Evolutionary conservation across 2,113 vertebrate species (phyloP).

Genomic region (Takifugu bimaculatus): DNA sequence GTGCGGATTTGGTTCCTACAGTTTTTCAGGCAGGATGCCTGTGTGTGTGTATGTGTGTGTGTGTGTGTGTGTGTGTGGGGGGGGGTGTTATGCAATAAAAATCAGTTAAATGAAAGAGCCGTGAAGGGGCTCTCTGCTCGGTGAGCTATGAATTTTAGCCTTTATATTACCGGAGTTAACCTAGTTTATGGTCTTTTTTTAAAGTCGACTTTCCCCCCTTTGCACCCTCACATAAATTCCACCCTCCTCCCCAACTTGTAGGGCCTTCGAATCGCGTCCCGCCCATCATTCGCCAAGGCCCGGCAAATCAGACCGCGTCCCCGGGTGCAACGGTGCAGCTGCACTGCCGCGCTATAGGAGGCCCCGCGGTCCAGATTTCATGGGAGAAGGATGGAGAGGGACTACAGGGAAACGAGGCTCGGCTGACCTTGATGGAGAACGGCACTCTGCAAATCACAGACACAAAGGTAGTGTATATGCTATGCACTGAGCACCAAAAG

Average conservation of each 20-base stretch:
- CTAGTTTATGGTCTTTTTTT: constrained; percentile 13
- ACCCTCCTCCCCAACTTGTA: constrained; percentile 46
- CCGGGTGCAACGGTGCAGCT: constrained; percentile 72
- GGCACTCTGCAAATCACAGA: constrained; percentile 83
- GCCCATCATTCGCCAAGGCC: constrained; percentile 79
- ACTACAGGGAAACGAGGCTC: constrained; percentile 74
- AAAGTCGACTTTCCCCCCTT: constrained; percentile 22
- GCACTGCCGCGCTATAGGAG: constrained; percentile 78
- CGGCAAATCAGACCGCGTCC: constrained; percentile 81
- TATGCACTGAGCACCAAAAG: no score
- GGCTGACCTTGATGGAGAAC: constrained; percentile 82
- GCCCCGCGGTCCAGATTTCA: constrained; percentile 74
- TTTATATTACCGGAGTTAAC: constrained; percentile 34
- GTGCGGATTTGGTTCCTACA: constrained; percentile 67
- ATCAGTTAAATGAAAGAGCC: constrained; percentile 10
- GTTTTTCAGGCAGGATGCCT: background rate
- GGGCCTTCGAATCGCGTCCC: constrained; percentile 74
- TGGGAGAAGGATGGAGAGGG: constrained; percentile 87
- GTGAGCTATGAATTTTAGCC: constrained; percentile 35
- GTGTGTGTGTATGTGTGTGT: background rate
- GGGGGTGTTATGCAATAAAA: constrained; percentile 30
- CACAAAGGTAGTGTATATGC: constrained; percentile 67
- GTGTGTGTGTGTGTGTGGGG: background rate
- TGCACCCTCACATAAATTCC: constrained; percentile 3
- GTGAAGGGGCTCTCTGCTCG: constrained; percentile 25